Base-by-base conservation (phyloP, 2,113 vertebrate genomes). In the Nansenia antarctica region DNA sequence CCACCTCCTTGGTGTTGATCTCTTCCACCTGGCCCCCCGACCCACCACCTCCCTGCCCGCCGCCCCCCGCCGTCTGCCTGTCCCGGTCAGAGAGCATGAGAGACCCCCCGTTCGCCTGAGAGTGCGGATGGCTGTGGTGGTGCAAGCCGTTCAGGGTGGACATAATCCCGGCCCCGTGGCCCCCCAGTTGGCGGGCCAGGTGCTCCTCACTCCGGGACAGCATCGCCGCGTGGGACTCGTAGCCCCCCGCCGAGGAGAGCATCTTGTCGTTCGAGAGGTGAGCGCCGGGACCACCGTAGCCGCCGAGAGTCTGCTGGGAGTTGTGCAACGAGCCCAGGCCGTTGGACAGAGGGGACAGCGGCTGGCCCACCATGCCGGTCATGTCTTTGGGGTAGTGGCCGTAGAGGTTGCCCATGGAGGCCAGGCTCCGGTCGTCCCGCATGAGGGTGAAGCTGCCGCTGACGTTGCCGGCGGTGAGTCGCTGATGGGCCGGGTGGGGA, bases 1-100 rank as follows among this genome's bases (percentile, higher is more conserved):
- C 96, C 89, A 99, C 97, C 86, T 99, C 97, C 83, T 98, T 98
- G 74, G 97, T 99, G 95, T 99, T 96, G 91, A 99, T 98, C 82
- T 98, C 97, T 89, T 98, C 96, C 61, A 94, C 94, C 86, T 96
- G 95, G n/a, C n/a, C n/a, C 3, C 94, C 94, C 8, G 94, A 93
- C 74, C 91, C 91, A 2, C 91, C 91, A 2, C 89, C 92, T 61
- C 93, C 89, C 59, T 96, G 95, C 1, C 91, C 91, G 12, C 91
- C 91, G 12, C 90, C 91, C 29, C 92, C 86, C 11, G 88, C 90
- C 75, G 88, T 91, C 79, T 92, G 94, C 37, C 91, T 86, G 67
- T 92, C 95, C 84, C 91, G 85, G 20, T 96, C 97, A 59, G 93
- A 93, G 78, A 95, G 90, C 87, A 94, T 92, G 37, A 93, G 91